These are phyloP conservation scores for Symphodus melops DNA, from an alignment of 2,113 vertebrate genomes.

Conservation along the genomic window DNA sequence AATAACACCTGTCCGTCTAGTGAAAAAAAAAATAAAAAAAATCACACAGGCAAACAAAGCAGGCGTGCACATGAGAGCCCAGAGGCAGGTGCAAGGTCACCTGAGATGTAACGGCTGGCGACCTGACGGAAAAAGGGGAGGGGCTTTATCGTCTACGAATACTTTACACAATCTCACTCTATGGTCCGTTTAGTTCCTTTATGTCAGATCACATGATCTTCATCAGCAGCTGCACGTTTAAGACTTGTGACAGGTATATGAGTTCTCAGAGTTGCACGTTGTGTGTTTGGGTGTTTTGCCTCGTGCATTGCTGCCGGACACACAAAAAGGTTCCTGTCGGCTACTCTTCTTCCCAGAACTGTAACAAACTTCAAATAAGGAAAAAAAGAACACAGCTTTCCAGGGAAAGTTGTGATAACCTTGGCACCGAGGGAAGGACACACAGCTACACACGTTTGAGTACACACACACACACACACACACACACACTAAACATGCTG, in stretches of 20 bases:
- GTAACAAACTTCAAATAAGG: constrained; percentile 31
- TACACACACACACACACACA: constrained; percentile 9
- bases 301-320: constrained; percentile 21
- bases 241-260: background rate
- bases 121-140: background rate
- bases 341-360: constrained; percentile 29
- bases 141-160: background rate
- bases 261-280: background rate
- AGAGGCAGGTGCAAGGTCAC: background rate
- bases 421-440: constrained; percentile 37
- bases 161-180: background rate
- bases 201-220: background rate
- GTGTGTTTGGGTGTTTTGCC: background rate
- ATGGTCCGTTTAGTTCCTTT: background rate
- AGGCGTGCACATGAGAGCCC: background rate
- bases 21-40: too few relatives aligned
- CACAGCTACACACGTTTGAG: constrained; percentile 1
- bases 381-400: constrained; percentile 57
- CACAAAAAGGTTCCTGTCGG: constrained; percentile 23
- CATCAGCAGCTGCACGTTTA: background rate
- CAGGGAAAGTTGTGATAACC: constrained; percentile 52
- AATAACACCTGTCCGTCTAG: constrained; percentile 61
- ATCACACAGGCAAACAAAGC: background rate
- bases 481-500: background rate
- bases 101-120: background rate